Evolutionary conservation across 1,140 invertebrate genomes (phyloP), one percentile per base, ranked within the genome.

Genomic region (Centruroides sculpturatus): DNA sequence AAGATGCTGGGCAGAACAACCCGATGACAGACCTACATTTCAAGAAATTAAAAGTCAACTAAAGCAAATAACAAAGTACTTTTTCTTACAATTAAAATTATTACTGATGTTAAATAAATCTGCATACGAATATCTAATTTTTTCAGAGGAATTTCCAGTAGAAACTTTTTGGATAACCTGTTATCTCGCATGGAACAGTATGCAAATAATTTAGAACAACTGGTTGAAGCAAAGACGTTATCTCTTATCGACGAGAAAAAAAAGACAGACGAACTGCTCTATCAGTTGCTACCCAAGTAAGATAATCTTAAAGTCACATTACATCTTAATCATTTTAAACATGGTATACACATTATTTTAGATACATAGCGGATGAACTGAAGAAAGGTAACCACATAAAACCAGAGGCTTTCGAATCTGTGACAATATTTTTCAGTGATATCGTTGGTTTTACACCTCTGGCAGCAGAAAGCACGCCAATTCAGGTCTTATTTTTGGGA

Each of bases 371-470:
- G 0, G 72, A 73, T 52, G 71, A 75, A 70, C 77, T 98, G 61
- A 94, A 91, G 51, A 83, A 60, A 46, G 66, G 66, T 8, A 53
- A 55, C 46, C 64, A 66, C 52, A 57, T 67, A 13, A 65, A 67
- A 56, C 66, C 66, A 0, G 66, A 67, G 54, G 57, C 57, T 47
- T 67, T 59, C 50, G 66, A 67, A 41, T 61, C 52, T 3, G 67
- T 69, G 0, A 97, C 94, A 46, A 96, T 98, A 66, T 97, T 96
- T 76, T 98, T 98, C 77, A 96, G 92, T 71, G 95, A 98, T 75
- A 98, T 98, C 74, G 94, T 98, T 56, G 94, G 93, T 66, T 98
- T 98, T 77, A 98, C 94, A 50, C 83, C 85, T 53, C 89, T 98
- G 83, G 94, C 92, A 6, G 89, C 92, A 1, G 86, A 91, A 73